Evolutionary conservation across 2,113 vertebrate genomes (phyloP).

Genomic region (Balaenoptera acutorostrata): DNA sequence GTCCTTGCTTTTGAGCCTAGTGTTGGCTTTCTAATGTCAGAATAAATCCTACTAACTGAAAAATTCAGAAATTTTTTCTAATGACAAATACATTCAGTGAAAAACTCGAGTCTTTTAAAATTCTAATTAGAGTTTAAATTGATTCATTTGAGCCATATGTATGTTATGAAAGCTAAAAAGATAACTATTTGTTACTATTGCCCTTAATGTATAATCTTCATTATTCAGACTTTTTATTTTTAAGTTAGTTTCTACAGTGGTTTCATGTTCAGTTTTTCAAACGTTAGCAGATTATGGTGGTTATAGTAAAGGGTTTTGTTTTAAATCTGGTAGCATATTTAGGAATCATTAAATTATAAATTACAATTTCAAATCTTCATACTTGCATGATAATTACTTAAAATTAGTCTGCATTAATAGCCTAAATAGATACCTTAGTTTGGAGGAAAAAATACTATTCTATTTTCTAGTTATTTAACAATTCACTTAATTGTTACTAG

Average conservation of each 20-base stretch:
- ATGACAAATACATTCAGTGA: neutral
- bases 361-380: neutral
- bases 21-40: neutral
- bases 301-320: neutral
- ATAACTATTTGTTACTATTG: neutral
- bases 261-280: neutral
- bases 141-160: neutral
- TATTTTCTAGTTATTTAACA: neutral
- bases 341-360: neutral
- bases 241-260: neutral
- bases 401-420: neutral
- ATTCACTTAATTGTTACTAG: neutral
- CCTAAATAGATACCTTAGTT: neutral
- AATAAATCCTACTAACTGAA: neutral
- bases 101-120: neutral
- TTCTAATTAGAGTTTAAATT: neutral
- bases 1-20: neutral
- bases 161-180: neutral
- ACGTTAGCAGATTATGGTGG: neutral
- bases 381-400: neutral
- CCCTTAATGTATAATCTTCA: neutral
- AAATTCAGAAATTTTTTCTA: neutral
- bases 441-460: neutral
- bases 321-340: neutral
- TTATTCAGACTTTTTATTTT: neutral